Conservation (phyloP, 2,888 invertebrate species). For the Netelia virgata region DNA sequence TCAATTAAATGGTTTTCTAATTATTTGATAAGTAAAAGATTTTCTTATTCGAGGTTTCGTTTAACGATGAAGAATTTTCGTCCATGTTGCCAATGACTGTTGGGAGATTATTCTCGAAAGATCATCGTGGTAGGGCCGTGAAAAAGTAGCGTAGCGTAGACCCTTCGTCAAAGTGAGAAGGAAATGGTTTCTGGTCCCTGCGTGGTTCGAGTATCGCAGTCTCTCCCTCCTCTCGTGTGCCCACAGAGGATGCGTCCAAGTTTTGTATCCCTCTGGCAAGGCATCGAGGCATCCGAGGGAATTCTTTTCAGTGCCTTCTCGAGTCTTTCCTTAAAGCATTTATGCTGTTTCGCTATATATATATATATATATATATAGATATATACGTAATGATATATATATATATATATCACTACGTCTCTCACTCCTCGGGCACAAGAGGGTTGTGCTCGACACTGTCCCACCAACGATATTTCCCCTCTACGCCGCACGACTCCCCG, state of each 20-base stretch:
- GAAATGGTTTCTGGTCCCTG: conserved; percentile 68
- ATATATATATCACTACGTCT: conserved; percentile 6
- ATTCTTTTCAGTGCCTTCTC: conserved; percentile 56
- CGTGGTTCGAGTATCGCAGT: conserved; percentile 58
- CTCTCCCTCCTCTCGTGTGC: conserved; percentile 18
- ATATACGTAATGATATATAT: conserved; percentile 23
- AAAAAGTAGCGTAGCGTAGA: conserved; percentile 33
- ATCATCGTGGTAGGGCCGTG: conserved; percentile 50
- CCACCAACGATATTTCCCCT: conserved; percentile 40
- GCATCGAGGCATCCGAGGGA: conserved; percentile 41
- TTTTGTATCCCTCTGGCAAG: conserved; percentile 33
- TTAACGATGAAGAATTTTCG: background rate
- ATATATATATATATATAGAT: too few relatives aligned
- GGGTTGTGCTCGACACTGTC: conserved; percentile 17
- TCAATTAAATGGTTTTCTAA: background rate
- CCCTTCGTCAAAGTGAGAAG: conserved; percentile 50
- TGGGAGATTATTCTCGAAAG: conserved; percentile 11
- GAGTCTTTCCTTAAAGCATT: conserved; percentile 53
- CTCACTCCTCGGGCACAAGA: conserved; percentile 11
- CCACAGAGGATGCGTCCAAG: conserved; percentile 12
- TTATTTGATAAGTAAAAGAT: too few relatives aligned
- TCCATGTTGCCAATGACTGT: conserved; percentile 23
- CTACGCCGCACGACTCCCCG: conserved; percentile 24
- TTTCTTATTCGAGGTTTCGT: too few relatives aligned
- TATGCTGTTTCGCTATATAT: conserved; percentile 8